These are phyloP conservation scores for Saxidomus purpurata DNA, from an alignment of 1,140 invertebrate species.

Conservation along the genomic window DNA sequence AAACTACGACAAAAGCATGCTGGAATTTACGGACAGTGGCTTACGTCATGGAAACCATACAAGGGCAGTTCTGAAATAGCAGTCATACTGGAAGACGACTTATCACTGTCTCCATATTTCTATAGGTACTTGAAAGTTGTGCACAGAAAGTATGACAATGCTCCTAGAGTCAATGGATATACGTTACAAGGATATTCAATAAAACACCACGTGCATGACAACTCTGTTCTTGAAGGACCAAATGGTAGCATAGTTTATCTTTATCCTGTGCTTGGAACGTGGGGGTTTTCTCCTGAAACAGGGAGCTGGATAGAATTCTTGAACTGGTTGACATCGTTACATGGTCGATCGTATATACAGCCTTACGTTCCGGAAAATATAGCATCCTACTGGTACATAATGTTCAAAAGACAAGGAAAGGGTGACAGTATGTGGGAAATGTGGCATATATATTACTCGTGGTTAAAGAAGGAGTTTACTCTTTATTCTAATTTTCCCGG, in stretches of 20 bases:
- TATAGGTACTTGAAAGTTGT: conserved; percentile 75
- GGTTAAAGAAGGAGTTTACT: conserved; percentile 30
- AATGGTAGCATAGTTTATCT: conserved; percentile 28
- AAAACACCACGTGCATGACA: conserved; percentile 41
- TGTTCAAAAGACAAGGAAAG: conserved; percentile 8
- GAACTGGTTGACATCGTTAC: conserved; percentile 30
- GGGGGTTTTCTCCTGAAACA: conserved; percentile 48
- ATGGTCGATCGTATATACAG: neutral
- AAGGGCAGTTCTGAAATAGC: conserved; percentile 71
- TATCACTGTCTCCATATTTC: conserved; percentile 75
- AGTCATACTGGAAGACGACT: conserved; percentile 78
- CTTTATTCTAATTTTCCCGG: conserved; percentile 61
- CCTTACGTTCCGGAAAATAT: conserved; percentile 37
- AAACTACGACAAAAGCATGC: conserved; percentile 66
- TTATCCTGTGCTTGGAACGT: conserved; percentile 55
- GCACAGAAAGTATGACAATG: conserved; percentile 73
- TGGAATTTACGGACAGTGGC: conserved; percentile 76
- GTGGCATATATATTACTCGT: conserved; percentile 53
- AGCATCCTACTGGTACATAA: conserved; percentile 4
- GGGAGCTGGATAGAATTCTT: conserved; percentile 51
- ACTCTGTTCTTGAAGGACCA: neutral
- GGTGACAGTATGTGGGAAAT: conserved; percentile 47
- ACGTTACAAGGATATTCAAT: conserved; percentile 66
- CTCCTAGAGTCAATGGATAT: conserved; percentile 71
- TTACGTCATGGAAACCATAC: conserved; percentile 71